Conservation (phyloP, 1,140 invertebrate species). For the Aphis gossypii region DNA sequence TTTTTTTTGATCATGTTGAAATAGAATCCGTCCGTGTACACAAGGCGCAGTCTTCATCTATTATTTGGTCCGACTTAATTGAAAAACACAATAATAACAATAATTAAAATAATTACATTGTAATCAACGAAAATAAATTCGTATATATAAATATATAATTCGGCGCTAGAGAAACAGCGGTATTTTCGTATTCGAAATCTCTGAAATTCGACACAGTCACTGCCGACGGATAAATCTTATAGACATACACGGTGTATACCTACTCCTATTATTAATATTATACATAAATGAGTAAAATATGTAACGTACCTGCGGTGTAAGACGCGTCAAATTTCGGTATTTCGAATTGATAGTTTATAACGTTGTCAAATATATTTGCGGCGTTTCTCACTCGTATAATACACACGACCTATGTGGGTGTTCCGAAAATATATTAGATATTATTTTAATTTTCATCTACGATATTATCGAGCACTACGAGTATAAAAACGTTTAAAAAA, state of each 20-base stretch:
- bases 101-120: slow-evolving; percentile 20
- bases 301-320: neutral
- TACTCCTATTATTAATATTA: neutral
- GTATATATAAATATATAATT: slow-evolving; percentile 18
- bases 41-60: neutral
- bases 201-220: neutral
- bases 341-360: neutral
- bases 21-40: neutral
- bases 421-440: neutral
- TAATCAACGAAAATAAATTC: slow-evolving; percentile 14
- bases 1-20: neutral
- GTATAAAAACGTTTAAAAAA: neutral
- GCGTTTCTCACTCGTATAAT: neutral
- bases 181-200: slow-evolving; percentile 1
- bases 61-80: neutral
- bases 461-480: neutral
- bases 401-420: neutral
- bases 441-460: no score
- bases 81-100: slow-evolving; percentile 22
- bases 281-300: neutral
- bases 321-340: neutral
- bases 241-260: neutral
- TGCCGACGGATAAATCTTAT: neutral
- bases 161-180: neutral
- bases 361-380: neutral